Conservation (phyloP, 2,797 vertebrate genomes). For the Alcedo atthis region DNA sequence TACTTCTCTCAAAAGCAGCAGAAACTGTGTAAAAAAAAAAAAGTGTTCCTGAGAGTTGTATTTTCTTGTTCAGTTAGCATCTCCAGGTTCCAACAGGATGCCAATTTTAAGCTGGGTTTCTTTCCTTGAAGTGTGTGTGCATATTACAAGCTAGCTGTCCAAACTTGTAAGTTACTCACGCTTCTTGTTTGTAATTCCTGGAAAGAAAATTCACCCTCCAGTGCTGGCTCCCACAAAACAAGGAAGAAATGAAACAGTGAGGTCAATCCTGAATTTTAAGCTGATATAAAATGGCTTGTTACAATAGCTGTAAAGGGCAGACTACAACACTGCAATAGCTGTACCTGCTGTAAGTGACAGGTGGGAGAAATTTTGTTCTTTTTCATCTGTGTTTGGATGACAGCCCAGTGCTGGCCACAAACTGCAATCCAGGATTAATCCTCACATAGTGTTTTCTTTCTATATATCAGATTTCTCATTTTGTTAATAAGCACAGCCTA, state of each 20-base stretch:
- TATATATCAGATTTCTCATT: constrained; percentile 81
- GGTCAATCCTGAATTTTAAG: constrained; percentile 61
- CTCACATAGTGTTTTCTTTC: constrained; percentile 79
- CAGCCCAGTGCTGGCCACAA: constrained; percentile 70
- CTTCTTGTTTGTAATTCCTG: constrained; percentile 72
- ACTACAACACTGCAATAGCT: neutral
- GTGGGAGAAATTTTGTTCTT: constrained; percentile 51
- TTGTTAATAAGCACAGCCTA: constrained; percentile 79
- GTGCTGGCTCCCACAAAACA: constrained; percentile 58
- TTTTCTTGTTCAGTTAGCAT: constrained; percentile 8
- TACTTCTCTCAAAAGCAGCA: neutral
- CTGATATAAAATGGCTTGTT: constrained; percentile 38
- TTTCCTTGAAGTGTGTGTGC: neutral
- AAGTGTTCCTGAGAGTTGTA: neutral
- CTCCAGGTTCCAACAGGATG: neutral
- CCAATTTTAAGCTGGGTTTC: constrained; percentile 8
- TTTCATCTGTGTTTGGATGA: constrained; percentile 63
- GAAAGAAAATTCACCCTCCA: constrained; percentile 73
- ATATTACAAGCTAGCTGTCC: constrained; percentile 63
- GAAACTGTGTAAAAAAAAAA: neutral
- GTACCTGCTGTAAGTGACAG: constrained; percentile 73
- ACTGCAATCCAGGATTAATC: constrained; percentile 76
- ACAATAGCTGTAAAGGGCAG: constrained; percentile 33
- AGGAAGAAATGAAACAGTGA: constrained; percentile 61
- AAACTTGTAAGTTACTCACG: constrained; percentile 71